phyloP scores from a whole-genome alignment of 2,888 invertebrate genomes.

The Pocota personata region DNA sequence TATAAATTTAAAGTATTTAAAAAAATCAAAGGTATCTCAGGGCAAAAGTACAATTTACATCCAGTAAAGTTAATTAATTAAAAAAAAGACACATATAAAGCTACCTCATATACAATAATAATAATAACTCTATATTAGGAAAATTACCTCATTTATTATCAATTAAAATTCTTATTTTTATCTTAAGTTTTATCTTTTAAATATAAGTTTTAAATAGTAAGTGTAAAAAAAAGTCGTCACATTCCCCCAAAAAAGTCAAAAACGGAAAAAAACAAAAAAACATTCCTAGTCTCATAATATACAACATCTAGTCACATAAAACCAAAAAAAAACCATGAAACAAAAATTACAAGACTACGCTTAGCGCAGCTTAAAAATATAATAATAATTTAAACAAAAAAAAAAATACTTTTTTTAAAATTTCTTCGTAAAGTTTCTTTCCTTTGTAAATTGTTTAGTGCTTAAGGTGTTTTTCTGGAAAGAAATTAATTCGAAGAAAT shows the following conservation, averaged over 20 bases:
- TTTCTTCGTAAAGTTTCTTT: constrained; percentile 63
- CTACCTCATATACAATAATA: constrained; percentile 81
- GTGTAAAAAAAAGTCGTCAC: constrained; percentile 58
- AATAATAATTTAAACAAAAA: constrained; percentile 30
- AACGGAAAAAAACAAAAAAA: neutral
- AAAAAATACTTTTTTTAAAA: constrained; percentile 45
- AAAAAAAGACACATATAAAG: constrained; percentile 72
- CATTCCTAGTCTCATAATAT: constrained; percentile 55
- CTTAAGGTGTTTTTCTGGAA: constrained; percentile 74
- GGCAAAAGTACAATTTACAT: constrained; percentile 83
- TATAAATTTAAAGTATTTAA: constrained; percentile 62
- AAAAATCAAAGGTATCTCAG: constrained; percentile 80
- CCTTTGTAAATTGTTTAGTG: constrained; percentile 75
- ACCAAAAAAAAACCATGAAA: constrained; percentile 29
- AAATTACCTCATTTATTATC: constrained; percentile 77
- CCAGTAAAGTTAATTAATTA: constrained; percentile 61
- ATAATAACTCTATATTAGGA: constrained; percentile 76
- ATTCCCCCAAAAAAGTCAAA: constrained; percentile 56
- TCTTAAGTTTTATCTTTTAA: constrained; percentile 27
- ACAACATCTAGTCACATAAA: constrained; percentile 66
- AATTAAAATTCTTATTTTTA: constrained; percentile 34
- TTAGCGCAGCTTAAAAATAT: constrained; percentile 62
- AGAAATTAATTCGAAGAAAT: constrained; percentile 53
- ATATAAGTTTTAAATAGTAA: constrained; percentile 38
- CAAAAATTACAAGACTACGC: constrained; percentile 55